Percentiles rank a stretch among this genome's conserved stretches.
Conservation (phyloP, 2,797 vertebrate species). For the Parauchenoglanis punctatus region DNA sequence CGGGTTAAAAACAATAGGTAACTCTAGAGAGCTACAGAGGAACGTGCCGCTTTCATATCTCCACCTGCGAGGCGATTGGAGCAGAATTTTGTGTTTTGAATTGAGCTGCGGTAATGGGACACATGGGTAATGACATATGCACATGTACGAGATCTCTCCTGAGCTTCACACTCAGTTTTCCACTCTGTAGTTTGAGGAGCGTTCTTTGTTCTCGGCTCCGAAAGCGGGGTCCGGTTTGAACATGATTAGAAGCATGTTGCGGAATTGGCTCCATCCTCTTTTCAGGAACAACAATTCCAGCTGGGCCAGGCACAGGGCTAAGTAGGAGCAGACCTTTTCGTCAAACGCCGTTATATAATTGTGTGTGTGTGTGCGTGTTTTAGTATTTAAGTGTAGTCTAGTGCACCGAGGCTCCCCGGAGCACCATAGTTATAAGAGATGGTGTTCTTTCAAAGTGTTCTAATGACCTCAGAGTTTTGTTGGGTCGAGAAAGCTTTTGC, state of each 20-base stretch:
- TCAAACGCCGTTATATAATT: conserved; percentile 40
- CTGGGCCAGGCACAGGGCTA: conserved; percentile 67
- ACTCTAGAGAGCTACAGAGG: conserved; percentile 61
- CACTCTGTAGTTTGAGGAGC: conserved; percentile 55
- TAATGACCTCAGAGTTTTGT: conserved; percentile 1
- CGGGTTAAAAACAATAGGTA: conserved; percentile 74
- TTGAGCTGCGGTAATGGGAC: conserved; percentile 57
- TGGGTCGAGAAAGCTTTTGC: conserved; percentile 23
- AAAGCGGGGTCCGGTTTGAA: conserved; percentile 73
- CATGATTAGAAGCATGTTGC: conserved; percentile 79
- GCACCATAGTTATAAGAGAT: conserved; percentile 19
- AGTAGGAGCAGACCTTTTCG: conserved; percentile 74
- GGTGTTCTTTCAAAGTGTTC: neutral
- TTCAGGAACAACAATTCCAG: conserved; percentile 61
- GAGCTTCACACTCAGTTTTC: conserved; percentile 31
- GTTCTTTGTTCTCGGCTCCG: conserved; percentile 74
- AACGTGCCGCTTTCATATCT: conserved; percentile 52
- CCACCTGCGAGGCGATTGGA: conserved; percentile 58
- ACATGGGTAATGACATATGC: conserved; percentile 36
- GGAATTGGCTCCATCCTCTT: conserved; percentile 71
- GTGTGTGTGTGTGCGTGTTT: conserved; percentile 33
- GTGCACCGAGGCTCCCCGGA: conserved; percentile 19
- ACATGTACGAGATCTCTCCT: conserved; percentile 13
- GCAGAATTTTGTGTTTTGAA: conserved; percentile 63
- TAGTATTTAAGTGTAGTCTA: conserved; percentile 35